Percentiles rank a stretch among this genome's conserved stretches.
These are phyloP conservation scores for Octonoba sinensis DNA, from an alignment of 2,888 invertebrate genomes.

Conservation along the genomic window DNA sequence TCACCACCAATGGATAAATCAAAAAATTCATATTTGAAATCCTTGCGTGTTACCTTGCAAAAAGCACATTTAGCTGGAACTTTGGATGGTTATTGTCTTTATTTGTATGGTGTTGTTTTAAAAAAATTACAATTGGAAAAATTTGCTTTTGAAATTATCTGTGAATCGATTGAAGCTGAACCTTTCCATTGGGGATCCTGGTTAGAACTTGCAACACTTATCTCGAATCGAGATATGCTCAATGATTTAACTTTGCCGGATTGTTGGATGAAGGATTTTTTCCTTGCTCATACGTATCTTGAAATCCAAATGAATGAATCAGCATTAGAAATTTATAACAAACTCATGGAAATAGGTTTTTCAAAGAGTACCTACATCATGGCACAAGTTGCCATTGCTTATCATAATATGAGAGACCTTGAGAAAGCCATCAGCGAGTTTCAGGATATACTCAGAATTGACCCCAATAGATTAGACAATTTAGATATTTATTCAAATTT, in stretches of 20 bases:
- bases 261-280: constrained; percentile 96
- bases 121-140: constrained; percentile 86
- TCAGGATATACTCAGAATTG: constrained; percentile 83
- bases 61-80: constrained; percentile 70
- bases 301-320: constrained; percentile 92
- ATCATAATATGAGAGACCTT: constrained; percentile 85
- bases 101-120: constrained; percentile 84
- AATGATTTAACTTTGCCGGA: constrained; percentile 76
- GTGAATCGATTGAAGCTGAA: constrained; percentile 82
- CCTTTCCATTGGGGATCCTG: constrained; percentile 96
- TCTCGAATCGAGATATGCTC: constrained; percentile 83
- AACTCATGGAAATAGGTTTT: constrained; percentile 84
- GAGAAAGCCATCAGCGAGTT: constrained; percentile 89
- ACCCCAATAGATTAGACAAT: constrained; percentile 94
- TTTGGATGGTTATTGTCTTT: constrained; percentile 83
- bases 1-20: constrained; percentile 67
- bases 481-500: constrained; percentile 97
- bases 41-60: constrained; percentile 70
- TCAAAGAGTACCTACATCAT: constrained; percentile 88
- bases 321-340: constrained; percentile 85
- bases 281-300: constrained; percentile 88
- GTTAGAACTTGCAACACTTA: constrained; percentile 88
- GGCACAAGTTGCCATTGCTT: constrained; percentile 91
- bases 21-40: constrained; percentile 70
- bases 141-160: constrained; percentile 83